Conservation (phyloP, 2,797 vertebrate species). For the Pangasius djambal region DNA sequence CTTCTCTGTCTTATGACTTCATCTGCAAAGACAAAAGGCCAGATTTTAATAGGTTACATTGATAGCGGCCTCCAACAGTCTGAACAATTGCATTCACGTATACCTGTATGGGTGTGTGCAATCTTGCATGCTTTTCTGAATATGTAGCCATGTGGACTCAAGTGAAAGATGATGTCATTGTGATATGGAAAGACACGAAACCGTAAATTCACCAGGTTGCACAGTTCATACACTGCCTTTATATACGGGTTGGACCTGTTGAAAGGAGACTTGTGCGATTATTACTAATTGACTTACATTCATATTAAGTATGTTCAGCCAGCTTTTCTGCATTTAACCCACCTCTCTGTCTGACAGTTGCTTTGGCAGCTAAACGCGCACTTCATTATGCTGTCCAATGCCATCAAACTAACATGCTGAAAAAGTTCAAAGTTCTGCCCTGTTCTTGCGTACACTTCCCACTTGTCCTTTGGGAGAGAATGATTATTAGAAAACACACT, state of each 20-base stretch:
- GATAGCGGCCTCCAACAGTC: neutral
- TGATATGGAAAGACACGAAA: constrained; percentile 85
- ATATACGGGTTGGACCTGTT: constrained; percentile 83
- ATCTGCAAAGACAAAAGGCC: constrained; percentile 65
- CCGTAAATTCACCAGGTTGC: constrained; percentile 73
- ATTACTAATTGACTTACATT: neutral
- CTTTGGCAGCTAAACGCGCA: constrained; percentile 85
- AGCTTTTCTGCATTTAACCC: constrained; percentile 45
- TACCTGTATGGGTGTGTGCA: constrained; percentile 84
- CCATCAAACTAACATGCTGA: constrained; percentile 84
- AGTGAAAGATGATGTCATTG: constrained; percentile 81
- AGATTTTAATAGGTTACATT: neutral
- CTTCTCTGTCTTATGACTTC: constrained; percentile 82
- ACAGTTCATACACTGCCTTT: constrained; percentile 81
- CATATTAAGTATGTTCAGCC: neutral
- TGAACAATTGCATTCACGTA: neutral
- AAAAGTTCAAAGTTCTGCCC: constrained; percentile 80
- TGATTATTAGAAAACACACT: neutral
- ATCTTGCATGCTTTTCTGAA: constrained; percentile 77
- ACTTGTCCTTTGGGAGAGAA: constrained; percentile 72
- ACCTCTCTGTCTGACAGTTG: constrained; percentile 84
- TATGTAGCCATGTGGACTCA: constrained; percentile 84
- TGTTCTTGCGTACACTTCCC: constrained; percentile 64
- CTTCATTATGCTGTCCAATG: constrained; percentile 87
- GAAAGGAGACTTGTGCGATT: constrained; percentile 45